These are phyloP conservation scores for Perdita meconis DNA, from an alignment of 2,888 invertebrate genomes.

Conservation along the genomic window DNA sequence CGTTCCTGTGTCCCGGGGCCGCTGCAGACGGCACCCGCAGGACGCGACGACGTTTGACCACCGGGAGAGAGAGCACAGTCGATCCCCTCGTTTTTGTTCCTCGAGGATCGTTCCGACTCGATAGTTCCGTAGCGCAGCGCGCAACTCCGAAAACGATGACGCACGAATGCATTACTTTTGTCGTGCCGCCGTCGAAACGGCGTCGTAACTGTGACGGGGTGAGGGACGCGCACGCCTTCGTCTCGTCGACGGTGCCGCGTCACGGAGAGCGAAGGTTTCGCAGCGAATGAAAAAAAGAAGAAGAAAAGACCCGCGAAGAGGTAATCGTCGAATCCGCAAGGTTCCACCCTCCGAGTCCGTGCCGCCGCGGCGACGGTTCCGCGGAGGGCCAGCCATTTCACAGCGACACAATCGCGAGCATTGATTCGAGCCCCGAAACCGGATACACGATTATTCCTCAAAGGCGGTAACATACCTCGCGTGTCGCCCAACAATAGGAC, in stretches of 20 bases:
- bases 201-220: conserved; percentile 16
- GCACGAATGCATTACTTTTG: conserved; percentile 50
- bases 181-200: conserved; percentile 20
- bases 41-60: not conserved
- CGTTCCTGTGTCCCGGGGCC: not conserved
- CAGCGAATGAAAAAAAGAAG: too few relatives aligned
- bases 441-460: conserved; percentile 57
- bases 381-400: conserved; percentile 43
- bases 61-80: not conserved
- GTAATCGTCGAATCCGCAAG: too few relatives aligned
- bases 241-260: too few relatives aligned
- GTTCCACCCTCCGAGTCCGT: conserved; percentile 19
- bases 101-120: conserved; percentile 22
- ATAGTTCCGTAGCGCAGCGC: conserved; percentile 29
- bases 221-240: conserved; percentile 11
- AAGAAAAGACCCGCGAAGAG: conserved; percentile 1
- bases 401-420: conserved; percentile 62
- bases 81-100: conserved; percentile 16
- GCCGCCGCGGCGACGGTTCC: conserved; percentile 19
- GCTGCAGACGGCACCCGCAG: not conserved
- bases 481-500: conserved; percentile 59
- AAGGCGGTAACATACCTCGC: conserved; percentile 37
- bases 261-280: too few relatives aligned
- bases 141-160: conserved; percentile 56
- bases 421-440: conserved; percentile 59